phyloP scores from a whole-genome alignment of 1,140 invertebrate genomes.

The Elysia chlorotica region DNA sequence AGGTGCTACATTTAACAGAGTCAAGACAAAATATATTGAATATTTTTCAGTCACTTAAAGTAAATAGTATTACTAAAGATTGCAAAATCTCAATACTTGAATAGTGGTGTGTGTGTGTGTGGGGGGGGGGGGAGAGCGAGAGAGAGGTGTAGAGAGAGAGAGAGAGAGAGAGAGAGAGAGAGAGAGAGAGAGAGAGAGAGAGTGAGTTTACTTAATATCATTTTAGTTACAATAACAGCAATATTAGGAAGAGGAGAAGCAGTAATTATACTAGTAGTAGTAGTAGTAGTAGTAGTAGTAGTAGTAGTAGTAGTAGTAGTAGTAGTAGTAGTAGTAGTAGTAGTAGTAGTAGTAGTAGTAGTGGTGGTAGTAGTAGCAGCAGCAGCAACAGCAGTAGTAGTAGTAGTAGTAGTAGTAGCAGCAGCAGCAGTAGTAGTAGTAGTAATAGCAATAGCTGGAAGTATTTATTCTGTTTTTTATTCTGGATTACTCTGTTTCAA shows the following conservation, averaged over 20 bases:
- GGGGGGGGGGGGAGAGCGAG: too few relatives aligned
- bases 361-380: too few relatives aligned
- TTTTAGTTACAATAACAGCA: too few relatives aligned
- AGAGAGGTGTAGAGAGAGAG: too few relatives aligned
- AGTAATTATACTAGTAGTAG: too few relatives aligned
- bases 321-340: not conserved
- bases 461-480: not conserved
- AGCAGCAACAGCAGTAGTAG: not conserved
- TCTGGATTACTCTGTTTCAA: conserved; percentile 55
- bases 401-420: not conserved
- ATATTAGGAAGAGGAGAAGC: too few relatives aligned
- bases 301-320: too few relatives aligned
- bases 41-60: not conserved
- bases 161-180: too few relatives aligned
- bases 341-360: not conserved
- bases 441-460: not conserved
- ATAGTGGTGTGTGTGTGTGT: not conserved
- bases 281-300: too few relatives aligned
- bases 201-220: too few relatives aligned
- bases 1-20: not conserved
- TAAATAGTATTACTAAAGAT: not conserved
- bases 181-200: too few relatives aligned
- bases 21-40: not conserved
- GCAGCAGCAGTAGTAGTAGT: not conserved
- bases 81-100: not conserved